These are phyloP conservation scores for Drosophila elegans DNA, from an alignment of 1,140 invertebrate species.

Conservation along the genomic window DNA sequence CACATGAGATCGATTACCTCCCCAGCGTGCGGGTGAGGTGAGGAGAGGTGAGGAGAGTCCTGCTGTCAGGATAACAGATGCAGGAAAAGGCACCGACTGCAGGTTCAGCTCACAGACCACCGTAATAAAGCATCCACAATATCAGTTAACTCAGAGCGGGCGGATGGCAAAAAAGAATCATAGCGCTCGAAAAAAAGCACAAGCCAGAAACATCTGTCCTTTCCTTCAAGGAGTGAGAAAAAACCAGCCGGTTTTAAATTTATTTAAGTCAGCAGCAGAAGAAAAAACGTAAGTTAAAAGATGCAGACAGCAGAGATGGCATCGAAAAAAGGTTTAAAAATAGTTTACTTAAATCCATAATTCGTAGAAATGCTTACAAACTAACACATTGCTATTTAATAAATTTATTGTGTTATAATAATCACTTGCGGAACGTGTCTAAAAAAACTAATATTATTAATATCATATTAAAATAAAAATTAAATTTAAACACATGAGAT, in stretches of 20 bases:
- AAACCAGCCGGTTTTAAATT: slow-evolving; percentile 57
- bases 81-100: slow-evolving; percentile 41
- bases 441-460: not conserved
- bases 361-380: too few species aligned
- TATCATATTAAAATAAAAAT: not conserved
- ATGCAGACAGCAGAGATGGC: not conserved
- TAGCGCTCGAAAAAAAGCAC: slow-evolving; percentile 41
- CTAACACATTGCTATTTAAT: too few species aligned
- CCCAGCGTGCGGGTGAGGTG: slow-evolving; percentile 62
- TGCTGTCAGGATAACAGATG: slow-evolving; percentile 77
- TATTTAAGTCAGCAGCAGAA: slow-evolving; percentile 53
- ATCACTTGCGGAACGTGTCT: too few species aligned
- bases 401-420: too few species aligned
- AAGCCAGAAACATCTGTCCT: slow-evolving; percentile 60
- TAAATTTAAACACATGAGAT: not conserved
- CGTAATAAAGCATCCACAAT: slow-evolving; percentile 56
- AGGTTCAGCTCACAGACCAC: slow-evolving; percentile 40
- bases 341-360: too few species aligned
- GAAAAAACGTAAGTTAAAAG: not conserved
- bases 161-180: slow-evolving; percentile 51
- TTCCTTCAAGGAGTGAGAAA: slow-evolving; percentile 28
- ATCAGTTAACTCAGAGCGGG: slow-evolving; percentile 67
- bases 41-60: slow-evolving; percentile 51
- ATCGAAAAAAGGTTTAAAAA: not conserved
- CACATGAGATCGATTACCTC: slow-evolving; percentile 80